These are phyloP conservation scores for Ceriagrion tenellum DNA, from an alignment of 2,888 invertebrate species.

Conservation along the genomic window DNA sequence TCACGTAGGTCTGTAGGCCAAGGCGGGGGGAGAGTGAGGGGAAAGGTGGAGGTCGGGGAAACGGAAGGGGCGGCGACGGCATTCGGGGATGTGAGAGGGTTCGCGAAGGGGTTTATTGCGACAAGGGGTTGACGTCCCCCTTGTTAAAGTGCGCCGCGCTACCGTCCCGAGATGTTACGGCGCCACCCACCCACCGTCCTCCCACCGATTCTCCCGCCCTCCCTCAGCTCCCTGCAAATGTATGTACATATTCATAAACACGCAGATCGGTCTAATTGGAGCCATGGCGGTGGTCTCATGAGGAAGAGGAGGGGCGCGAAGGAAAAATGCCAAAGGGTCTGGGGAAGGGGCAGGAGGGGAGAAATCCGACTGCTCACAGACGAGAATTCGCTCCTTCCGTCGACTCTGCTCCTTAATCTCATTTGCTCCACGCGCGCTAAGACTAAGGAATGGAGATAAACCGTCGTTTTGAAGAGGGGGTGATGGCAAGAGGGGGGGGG, in stretches of 20 bases:
- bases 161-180: not conserved
- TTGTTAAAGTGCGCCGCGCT: too few species aligned
- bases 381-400: not conserved
- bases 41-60: too few species aligned
- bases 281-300: not conserved
- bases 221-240: not conserved
- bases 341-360: not conserved
- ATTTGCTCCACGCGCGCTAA: not conserved
- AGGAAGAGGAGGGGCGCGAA: not conserved
- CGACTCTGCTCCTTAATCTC: not conserved
- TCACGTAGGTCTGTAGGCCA: too few species aligned
- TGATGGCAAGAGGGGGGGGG: not conserved
- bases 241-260: conserved; percentile 40
- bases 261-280: conserved; percentile 40
- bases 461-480: not conserved
- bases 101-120: too few species aligned
- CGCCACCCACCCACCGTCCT: not conserved
- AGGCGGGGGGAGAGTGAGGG: too few species aligned
- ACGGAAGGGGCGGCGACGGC: too few species aligned
- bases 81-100: too few species aligned
- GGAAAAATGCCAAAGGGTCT: not conserved
- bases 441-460: not conserved
- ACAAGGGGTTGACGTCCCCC: too few species aligned
- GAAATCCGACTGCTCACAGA: not conserved
- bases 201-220: not conserved